A percentile compares a stretch with the other conserved stretches of the same genome.
Evolutionary conservation across 2,888 invertebrate species (phyloP).

Genomic region (Pyralis farinalis): DNA sequence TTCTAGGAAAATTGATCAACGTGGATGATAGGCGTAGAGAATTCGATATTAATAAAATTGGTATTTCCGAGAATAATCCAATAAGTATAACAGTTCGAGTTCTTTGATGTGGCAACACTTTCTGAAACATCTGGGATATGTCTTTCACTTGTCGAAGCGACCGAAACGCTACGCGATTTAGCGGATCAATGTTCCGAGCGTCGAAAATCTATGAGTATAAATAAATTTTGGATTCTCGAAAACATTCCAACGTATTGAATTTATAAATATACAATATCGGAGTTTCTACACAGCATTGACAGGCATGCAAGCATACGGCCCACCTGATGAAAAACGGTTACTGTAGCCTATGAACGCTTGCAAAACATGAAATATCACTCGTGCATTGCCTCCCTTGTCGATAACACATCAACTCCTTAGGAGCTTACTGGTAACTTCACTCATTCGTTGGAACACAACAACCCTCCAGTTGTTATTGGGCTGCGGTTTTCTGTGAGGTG

Average conservation of each 20-base stretch:
- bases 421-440: too few species aligned
- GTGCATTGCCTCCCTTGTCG: too few species aligned
- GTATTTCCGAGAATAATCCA: conserved; percentile 32
- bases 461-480: too few species aligned
- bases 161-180: conserved; percentile 50
- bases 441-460: too few species aligned
- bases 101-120: conserved; percentile 57
- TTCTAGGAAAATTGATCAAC: conserved; percentile 2
- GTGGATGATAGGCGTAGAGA: conserved; percentile 1
- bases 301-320: too few species aligned
- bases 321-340: too few species aligned
- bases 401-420: too few species aligned
- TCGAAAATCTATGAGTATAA: conserved; percentile 29
- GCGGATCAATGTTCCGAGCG: conserved; percentile 46
- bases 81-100: conserved; percentile 31
- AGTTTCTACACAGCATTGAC: too few species aligned
- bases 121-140: conserved; percentile 53
- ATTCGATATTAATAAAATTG: conserved; percentile 18
- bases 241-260: neutral
- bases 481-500: too few species aligned
- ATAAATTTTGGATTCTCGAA: conserved; percentile 9
- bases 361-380: too few species aligned
- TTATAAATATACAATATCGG: too few species aligned
- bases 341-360: too few species aligned
- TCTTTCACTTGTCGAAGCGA: conserved; percentile 54